A percentile compares a stretch with the other conserved stretches of the same genome.
phyloP scores from a whole-genome alignment of 1,140 invertebrate genomes.

The Orius laevigatus region DNA sequence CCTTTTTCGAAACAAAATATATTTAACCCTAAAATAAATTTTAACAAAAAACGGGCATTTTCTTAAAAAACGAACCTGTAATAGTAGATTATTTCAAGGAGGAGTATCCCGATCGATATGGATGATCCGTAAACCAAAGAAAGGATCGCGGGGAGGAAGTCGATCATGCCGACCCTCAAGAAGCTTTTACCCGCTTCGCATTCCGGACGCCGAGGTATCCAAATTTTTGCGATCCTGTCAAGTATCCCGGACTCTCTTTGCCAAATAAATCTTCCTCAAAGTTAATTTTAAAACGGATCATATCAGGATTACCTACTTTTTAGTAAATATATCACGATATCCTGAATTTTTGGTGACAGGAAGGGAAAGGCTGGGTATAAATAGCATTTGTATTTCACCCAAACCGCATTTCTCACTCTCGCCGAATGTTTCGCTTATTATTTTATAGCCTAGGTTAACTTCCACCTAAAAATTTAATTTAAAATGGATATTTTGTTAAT shows the following conservation, averaged over 20 bases:
- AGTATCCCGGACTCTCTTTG: conserved; percentile 28
- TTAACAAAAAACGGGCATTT: no score
- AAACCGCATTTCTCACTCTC: conserved; percentile 41
- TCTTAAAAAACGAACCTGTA: no score
- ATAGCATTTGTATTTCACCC: conserved; percentile 35
- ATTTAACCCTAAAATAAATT: no score
- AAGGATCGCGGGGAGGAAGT: conserved; percentile 30
- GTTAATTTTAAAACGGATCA: not conserved
- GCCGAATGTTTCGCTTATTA: conserved; percentile 36
- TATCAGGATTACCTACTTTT: conserved; percentile 25
- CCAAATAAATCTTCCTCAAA: conserved; percentile 24
- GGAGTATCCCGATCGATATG: conserved; percentile 7
- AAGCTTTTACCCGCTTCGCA: conserved; percentile 32
- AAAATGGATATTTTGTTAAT: no score
- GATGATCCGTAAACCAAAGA: conserved; percentile 22
- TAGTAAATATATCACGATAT: conserved; percentile 34
- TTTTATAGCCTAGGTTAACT: conserved; percentile 33
- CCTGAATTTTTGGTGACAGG: conserved; percentile 35
- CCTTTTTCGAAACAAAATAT: no score
- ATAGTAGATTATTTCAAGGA: conserved; percentile 7
- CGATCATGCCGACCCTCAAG: conserved; percentile 31
- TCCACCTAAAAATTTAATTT: conserved; percentile 29
- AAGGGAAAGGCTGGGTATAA: conserved; percentile 32
- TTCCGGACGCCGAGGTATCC: conserved; percentile 27
- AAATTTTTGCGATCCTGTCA: conserved; percentile 26